Percentiles rank a stretch among this genome's conserved stretches.
These are phyloP conservation scores for Fregata magnificens DNA, from an alignment of 2,113 vertebrate genomes.

Conservation along the genomic window DNA sequence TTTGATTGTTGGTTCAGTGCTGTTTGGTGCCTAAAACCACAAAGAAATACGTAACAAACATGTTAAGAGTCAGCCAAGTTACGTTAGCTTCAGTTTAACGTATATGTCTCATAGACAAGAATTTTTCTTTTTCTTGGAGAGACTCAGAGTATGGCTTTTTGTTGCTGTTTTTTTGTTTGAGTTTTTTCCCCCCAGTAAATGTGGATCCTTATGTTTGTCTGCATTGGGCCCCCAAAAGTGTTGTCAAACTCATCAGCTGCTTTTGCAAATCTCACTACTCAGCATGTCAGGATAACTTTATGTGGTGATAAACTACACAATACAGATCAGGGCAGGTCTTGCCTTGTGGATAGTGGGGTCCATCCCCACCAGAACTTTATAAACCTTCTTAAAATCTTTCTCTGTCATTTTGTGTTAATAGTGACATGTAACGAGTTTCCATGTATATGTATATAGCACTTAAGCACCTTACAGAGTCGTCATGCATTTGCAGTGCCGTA, in stretches of 20 bases:
- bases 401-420: neutral
- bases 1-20: neutral
- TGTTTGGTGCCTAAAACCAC: neutral
- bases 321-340: neutral
- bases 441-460: too few species aligned
- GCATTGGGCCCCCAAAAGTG: neutral
- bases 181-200: neutral
- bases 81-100: neutral
- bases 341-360: neutral
- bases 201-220: neutral
- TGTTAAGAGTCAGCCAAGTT: neutral
- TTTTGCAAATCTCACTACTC: neutral
- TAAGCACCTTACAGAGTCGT: neutral
- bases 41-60: neutral
- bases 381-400: neutral
- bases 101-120: neutral
- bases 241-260: neutral
- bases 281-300: neutral
- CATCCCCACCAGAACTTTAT: neutral
- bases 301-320: neutral
- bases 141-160: accelerated
- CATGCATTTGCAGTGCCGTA: neutral
- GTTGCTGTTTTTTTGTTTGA: neutral
- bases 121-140: neutral
- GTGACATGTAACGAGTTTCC: neutral